Conservation (phyloP, 2,113 vertebrate genomes). For the Psilopogon haemacephalus region DNA sequence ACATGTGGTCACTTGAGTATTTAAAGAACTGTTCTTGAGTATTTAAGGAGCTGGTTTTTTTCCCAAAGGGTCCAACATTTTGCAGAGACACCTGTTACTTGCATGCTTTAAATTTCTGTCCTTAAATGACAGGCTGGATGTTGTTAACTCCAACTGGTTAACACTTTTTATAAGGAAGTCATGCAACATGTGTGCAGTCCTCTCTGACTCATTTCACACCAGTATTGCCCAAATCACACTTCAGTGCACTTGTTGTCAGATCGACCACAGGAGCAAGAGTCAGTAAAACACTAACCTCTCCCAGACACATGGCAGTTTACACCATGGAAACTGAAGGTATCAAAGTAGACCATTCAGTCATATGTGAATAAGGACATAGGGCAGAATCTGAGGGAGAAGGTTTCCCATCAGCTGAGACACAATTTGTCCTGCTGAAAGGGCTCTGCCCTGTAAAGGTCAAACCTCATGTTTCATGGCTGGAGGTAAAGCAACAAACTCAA, state of each 20-base stretch:
- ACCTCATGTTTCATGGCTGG: neutral
- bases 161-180: neutral
- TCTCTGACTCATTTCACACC: slow-evolving; percentile 1
- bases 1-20: slow-evolving; percentile 66
- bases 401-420: neutral
- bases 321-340: neutral
- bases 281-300: neutral
- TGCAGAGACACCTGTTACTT: slow-evolving; percentile 53
- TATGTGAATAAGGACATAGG: accelerated
- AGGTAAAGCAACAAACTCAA: accelerated
- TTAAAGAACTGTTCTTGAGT: slow-evolving; percentile 62
- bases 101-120: slow-evolving; percentile 38
- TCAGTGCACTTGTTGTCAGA: accelerated
- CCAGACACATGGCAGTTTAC: neutral
- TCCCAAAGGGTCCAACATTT: neutral
- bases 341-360: neutral
- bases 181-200: neutral
- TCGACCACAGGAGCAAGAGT: neutral
- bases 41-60: slow-evolving; percentile 72
- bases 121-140: slow-evolving; percentile 37
- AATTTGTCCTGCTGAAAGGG: neutral
- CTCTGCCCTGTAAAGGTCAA: neutral
- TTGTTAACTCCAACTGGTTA: neutral
- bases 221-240: neutral
- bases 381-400: neutral